A percentile compares a stretch with the other conserved stretches of the same genome.
Evolutionary conservation across 2,888 invertebrate genomes (phyloP).

Genomic region (Julus scanicus): DNA sequence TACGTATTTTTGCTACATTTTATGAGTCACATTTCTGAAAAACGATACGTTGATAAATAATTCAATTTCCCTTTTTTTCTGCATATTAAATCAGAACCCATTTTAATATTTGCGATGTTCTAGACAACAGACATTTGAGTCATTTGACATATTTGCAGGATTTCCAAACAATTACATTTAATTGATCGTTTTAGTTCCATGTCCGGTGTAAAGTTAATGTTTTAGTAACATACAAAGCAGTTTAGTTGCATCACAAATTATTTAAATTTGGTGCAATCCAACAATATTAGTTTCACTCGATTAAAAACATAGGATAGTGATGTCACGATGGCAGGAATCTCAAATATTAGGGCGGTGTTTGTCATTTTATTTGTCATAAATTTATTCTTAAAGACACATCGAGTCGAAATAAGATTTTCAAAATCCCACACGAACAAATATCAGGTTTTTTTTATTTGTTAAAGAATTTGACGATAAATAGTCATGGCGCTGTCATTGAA

Average conservation of each 20-base stretch:
- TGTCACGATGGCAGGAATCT: neutral
- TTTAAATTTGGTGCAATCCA: neutral
- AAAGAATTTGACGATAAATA: neutral
- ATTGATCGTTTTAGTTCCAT: neutral
- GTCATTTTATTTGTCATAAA: neutral
- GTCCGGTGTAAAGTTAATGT: too few relatives aligned
- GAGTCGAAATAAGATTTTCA: neutral
- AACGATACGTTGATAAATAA: neutral
- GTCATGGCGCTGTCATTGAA: neutral
- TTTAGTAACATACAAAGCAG: neutral
- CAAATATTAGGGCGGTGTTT: neutral
- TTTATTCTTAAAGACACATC: neutral
- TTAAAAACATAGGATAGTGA: neutral
- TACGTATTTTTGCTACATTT: too few relatives aligned
- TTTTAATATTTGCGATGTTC: neutral
- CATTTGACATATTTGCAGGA: neutral
- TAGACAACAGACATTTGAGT: neutral
- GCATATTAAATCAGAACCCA: neutral
- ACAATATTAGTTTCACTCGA: neutral
- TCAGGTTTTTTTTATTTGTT: neutral
- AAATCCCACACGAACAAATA: neutral
- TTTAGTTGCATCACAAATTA: neutral
- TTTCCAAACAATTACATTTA: neutral
- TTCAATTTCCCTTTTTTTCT: slow-evolving; percentile 17
- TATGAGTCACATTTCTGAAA: too few relatives aligned